phyloP scores from a whole-genome alignment of 2,113 vertebrate species.

The Proteles cristata region DNA sequence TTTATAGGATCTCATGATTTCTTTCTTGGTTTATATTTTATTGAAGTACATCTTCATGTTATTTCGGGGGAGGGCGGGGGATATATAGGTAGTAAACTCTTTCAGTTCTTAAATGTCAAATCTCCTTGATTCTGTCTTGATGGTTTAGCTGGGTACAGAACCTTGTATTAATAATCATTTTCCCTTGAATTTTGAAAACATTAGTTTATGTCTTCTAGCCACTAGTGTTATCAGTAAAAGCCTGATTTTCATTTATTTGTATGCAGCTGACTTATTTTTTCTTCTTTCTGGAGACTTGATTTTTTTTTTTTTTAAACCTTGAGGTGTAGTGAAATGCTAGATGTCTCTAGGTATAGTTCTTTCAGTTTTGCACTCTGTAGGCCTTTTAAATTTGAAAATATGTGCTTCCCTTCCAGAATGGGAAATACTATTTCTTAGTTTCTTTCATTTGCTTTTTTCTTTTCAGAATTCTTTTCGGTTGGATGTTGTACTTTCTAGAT shows the following conservation, averaged over 20 bases:
- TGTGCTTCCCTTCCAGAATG: background rate
- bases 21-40: background rate
- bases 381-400: constrained; percentile 49
- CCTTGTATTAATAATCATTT: constrained; percentile 46
- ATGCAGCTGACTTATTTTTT: background rate
- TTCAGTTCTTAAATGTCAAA: background rate
- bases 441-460: background rate
- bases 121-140: background rate
- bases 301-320: constrained; percentile 6
- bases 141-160: constrained; percentile 13
- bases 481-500: background rate
- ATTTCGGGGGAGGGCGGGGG: background rate
- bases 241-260: constrained; percentile 39
- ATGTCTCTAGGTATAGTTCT: background rate
- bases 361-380: background rate
- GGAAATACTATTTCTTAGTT: constrained; percentile 15
- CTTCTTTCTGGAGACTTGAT: background rate
- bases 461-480: constrained; percentile 21
- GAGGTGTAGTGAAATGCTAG: background rate
- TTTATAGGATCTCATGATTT: background rate
- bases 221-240: background rate
- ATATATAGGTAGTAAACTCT: background rate
- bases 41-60: background rate
- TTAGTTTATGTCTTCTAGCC: background rate
- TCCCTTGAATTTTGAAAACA: constrained; percentile 24